Evolutionary conservation across 2,113 vertebrate species (phyloP).

Genomic region (Semnopithecus entellus): DNA sequence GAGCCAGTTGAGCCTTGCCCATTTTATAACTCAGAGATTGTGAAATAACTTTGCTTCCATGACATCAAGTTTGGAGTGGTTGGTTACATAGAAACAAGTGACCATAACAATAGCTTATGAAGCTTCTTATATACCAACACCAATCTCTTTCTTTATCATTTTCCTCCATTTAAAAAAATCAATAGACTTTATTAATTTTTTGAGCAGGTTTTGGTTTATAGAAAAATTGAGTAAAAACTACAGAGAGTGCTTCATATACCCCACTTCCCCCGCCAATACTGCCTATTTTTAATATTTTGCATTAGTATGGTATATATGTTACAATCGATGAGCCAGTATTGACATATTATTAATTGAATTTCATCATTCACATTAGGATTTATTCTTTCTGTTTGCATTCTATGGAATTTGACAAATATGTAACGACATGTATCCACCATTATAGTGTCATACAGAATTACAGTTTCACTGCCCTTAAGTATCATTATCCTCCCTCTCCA

Average conservation of each 20-base stretch:
- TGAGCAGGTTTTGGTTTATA: neutral
- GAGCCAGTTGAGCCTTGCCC: neutral
- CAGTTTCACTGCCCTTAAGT: neutral
- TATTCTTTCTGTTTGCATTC: neutral
- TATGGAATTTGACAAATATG: neutral
- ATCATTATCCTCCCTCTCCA: neutral
- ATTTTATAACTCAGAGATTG: neutral
- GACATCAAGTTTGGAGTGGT: neutral
- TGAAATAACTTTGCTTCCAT: neutral
- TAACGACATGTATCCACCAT: neutral
- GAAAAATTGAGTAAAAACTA: neutral
- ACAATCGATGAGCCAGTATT: neutral
- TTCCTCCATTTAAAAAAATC: neutral
- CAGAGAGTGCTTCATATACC: neutral
- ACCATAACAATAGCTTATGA: neutral
- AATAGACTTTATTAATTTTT: neutral
- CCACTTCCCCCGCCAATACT: neutral
- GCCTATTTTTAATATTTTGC: neutral
- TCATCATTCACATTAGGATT: neutral
- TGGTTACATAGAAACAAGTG: neutral
- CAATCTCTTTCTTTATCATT: neutral
- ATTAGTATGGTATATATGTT: neutral
- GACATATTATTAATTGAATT: neutral
- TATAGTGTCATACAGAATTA: neutral
- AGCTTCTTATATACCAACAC: neutral